Evolutionary conservation across 1,140 invertebrate species (phyloP), one percentile per base, ranked within the genome.

Genomic region (Caenorhabditis brenneri): DNA sequence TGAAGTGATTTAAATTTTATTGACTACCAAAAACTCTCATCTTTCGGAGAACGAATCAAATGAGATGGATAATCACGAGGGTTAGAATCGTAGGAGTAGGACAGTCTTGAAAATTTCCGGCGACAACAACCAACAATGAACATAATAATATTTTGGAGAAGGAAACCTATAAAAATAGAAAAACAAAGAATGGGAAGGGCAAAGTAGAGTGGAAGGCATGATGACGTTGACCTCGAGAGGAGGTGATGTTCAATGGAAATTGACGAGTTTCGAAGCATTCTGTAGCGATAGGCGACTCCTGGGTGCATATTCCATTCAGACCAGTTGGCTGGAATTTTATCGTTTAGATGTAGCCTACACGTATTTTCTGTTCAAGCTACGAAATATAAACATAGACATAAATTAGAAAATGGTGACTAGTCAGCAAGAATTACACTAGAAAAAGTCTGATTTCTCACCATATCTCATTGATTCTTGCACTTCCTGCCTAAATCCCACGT

Each of bases 21-120:
- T 22, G 6, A 42, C 19, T 9, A 74, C 65, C 65, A 74, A 24
- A 42, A 42, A 74, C 65, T 74, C 24, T 42, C 65, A 74, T 42
- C 65, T 74, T 74, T 74, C 12, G 65, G 65, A 74, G 65, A 74
- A 74, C 65, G 65, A 42, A 74, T 42, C 65, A 74, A 74, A 24
- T 74, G 36, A 42, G 65, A 74, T 2, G 65, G 65, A 74, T 74
- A 74, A 36, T 74, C 65, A 74, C 36, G 65, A 9, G 65, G 36
- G 24, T 74, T 46, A 0, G 65, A 74, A 24, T 74, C 65, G 29
- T 74, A 42, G 19, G 65, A 74, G 46, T 74, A 74, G 12, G 27
- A 42, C 65, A 74, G 33, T 46, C 36, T 74, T 2, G 36, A 42
- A 29, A 74, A 74, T 24, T 24, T 74, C n/a, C 22, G 12, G 42